Evolutionary conservation across 1,140 invertebrate species (phyloP).

Genomic region (Drosophila obscura): DNA sequence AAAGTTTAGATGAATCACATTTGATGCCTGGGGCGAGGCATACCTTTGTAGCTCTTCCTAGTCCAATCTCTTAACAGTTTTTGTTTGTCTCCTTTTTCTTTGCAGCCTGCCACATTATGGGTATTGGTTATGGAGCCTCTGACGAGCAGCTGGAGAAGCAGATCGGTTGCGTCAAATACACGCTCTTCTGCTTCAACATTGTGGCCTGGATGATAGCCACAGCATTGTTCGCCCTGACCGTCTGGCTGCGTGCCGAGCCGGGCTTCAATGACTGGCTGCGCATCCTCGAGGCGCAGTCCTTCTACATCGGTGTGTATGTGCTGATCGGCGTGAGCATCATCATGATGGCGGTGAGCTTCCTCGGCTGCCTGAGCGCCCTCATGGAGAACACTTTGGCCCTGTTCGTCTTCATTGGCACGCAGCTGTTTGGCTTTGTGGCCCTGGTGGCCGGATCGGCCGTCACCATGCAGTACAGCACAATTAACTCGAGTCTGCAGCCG

Average conservation of each 20-base stretch:
- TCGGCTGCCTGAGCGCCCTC: constrained; percentile 90
- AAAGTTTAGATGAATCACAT: too few relatives aligned
- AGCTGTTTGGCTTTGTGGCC: constrained; percentile 88
- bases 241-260: constrained; percentile 92
- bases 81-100: constrained; percentile 1
- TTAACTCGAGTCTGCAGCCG: constrained; percentile 90
- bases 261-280: constrained; percentile 92
- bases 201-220: constrained; percentile 90
- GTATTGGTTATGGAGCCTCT: constrained; percentile 68
- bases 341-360: constrained; percentile 89
- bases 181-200: constrained; percentile 89
- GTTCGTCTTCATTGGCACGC: constrained; percentile 87
- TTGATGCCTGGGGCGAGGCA: too few relatives aligned
- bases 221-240: constrained; percentile 89
- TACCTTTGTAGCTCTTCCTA: too few relatives aligned
- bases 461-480: constrained; percentile 90
- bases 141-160: constrained; percentile 86
- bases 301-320: constrained; percentile 92
- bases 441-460: constrained; percentile 90
- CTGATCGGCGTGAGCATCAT: constrained; percentile 88
- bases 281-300: constrained; percentile 89
- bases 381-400: constrained; percentile 88
- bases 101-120: constrained; percentile 50
- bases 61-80: background rate
- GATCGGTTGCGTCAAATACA: constrained; percentile 89